Base-by-base conservation (phyloP, 37 sponge, comb jelly and placozoan species). In the Haliclona indistincta region DNA sequence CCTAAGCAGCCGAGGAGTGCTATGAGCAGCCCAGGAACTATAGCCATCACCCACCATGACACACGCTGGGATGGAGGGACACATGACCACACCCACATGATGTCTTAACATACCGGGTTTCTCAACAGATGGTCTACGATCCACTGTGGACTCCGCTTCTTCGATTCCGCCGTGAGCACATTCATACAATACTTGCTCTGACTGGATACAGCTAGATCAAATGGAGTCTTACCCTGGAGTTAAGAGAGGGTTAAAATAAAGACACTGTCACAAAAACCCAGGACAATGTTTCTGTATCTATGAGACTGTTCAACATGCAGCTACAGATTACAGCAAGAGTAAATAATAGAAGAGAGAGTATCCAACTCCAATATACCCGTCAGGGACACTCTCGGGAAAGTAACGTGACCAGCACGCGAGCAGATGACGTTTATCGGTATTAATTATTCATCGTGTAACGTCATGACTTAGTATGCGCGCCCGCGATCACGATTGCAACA, bases 21-120 rank as follows among this genome's bases (percentile, higher is more conserved):
- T 40, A 89, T 41, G 55, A 83, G 49, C 0, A 79, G 30, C 3
- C 54, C 35, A 4, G 89, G 89, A 20, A 45, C 52, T n/a, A 83
- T 38, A 36, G 83, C 30, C 89, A 89, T 84, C n/a, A 84, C 2
- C 89, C 89, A 89, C 89, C 89, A 89, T 25, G 68, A 42, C 13
- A 83, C 73, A 35, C 83, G 56, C 89, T 88, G 76, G 17, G n/a
- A 41, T 76, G 15, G 77, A 75, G 43, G 38, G 60, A 34, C 47
- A 75, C 45, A 40, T 33, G 2, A 10, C 10, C 61, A 73, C 61
- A 73, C 42, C 29, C 41, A 56, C 39, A 73, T 38, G 40, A 11
- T 29, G 32, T 2, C 2, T 10, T 36, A 29, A 36, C 67, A 67
- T 41, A 87, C 81, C 17, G 61, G 54, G 20, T 70, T 36, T 25